Evolutionary conservation across 2,113 vertebrate species (phyloP), one percentile per base, ranked within the genome.

Genomic region (Apus apus): DNA sequence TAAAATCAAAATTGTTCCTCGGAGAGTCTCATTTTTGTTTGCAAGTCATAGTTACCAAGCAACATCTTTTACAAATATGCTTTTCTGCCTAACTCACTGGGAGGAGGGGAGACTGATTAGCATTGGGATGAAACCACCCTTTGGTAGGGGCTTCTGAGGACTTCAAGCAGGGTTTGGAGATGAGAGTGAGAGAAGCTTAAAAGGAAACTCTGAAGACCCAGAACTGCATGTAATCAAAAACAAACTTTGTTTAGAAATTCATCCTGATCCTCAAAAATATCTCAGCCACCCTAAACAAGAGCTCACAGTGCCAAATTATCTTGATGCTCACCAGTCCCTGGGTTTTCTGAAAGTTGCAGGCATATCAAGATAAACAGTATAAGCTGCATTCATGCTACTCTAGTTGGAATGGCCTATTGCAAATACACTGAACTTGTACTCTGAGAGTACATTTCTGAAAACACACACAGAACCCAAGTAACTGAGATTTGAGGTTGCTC

Each of bases 201-300:
- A 93, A 84, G 61, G 72, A 68, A 34, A n/a, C 34, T 38, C 74
- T 82, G 87, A 95, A 95, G 40, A 64, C 22, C 9, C 53, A 89
- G 54, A 89, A 65, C 40, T 36, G 34, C 38, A 61, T 5, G 30
- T 73, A 86, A 71, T 94, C 89, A 95, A 91, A 93, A 89, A 0
- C 50, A 27, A 71, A 58, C 58, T 89, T 88, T 85, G 40, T 61
- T 85, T 92, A 92, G 50, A 95, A 94, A 92, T 87, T 78, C 58
- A 50, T 91, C 85, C 89, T 95, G 91, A 95, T 94, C 72, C 81
- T 95, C 85, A 91, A 40, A 87, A 78, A 76, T 56, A 65, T 78
- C 85, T 83, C 82, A 36, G 29, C 21, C 61, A 83, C 50, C 57
- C 67, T 51, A 78, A 93, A 78, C 76, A 94, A 65, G 66, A 82